Evolutionary conservation across 2,113 vertebrate species (phyloP).

Genomic region (Rhizomys pruinosus): DNA sequence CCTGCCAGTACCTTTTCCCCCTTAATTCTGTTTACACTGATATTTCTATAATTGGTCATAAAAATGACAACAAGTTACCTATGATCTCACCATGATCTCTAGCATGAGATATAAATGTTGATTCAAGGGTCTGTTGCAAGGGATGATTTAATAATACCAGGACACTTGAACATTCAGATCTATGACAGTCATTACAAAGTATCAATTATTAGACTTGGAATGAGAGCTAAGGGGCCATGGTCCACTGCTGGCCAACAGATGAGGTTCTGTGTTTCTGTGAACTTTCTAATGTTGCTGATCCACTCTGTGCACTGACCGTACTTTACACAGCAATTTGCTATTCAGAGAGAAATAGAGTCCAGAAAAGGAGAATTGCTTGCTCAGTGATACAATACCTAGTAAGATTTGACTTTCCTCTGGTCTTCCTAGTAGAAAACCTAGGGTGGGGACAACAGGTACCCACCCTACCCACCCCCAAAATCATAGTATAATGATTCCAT

Average conservation of each 20-base stretch:
- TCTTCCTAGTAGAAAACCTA: background rate
- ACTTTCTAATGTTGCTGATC: background rate
- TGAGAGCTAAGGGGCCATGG: background rate
- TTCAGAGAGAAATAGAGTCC: background rate
- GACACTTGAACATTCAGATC: background rate
- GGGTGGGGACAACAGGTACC: background rate
- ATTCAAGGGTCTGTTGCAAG: background rate
- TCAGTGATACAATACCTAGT: background rate
- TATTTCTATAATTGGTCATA: background rate
- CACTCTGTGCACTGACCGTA: background rate
- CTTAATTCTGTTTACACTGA: background rate
- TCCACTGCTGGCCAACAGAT: background rate
- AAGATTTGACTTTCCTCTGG: background rate
- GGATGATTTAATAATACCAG: constrained; percentile 3
- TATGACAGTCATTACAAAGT: background rate
- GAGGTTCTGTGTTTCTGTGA: background rate
- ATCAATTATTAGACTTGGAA: constrained; percentile 5
- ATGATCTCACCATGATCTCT: background rate
- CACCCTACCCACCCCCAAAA: too few relatives aligned
- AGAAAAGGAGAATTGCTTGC: background rate
- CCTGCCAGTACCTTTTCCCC: background rate
- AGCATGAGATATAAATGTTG: background rate
- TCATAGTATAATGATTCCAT: background rate
- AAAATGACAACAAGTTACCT: background rate
- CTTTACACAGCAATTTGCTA: background rate